A percentile compares a stretch with the other conserved stretches of the same genome.
phyloP scores from a whole-genome alignment of 2,113 vertebrate species.

The Cyprinodon tularosa region DNA sequence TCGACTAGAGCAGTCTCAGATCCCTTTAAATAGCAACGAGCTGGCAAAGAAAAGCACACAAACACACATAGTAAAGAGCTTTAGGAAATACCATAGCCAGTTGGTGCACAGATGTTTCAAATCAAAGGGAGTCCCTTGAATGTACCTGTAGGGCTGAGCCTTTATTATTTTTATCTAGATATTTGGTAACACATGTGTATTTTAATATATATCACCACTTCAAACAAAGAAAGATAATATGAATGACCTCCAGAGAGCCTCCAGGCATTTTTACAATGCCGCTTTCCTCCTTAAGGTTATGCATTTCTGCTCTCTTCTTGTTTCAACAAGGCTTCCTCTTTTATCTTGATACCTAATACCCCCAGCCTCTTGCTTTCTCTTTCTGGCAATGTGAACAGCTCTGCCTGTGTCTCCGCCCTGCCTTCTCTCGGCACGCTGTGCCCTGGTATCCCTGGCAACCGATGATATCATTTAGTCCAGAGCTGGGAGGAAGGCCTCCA shows the following conservation, averaged over 20 bases:
- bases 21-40: constrained; percentile 68
- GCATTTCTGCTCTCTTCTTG: constrained; percentile 41
- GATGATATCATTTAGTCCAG: constrained; percentile 78
- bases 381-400: constrained; percentile 50
- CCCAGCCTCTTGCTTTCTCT: constrained; percentile 51
- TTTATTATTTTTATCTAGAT: constrained; percentile 13
- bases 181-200: constrained; percentile 39
- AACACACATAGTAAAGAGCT: constrained; percentile 51
- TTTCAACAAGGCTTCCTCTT: constrained; percentile 50
- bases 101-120: constrained; percentile 59
- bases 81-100: constrained; percentile 69
- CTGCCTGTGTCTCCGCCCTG: constrained; percentile 65
- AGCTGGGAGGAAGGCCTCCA: constrained; percentile 71
- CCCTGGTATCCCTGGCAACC: constrained; percentile 81
- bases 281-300: constrained; percentile 30
- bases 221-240: constrained; percentile 67
- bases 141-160: constrained; percentile 28
- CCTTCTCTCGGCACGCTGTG: constrained; percentile 65
- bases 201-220: constrained; percentile 42
- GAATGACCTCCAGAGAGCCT: constrained; percentile 48
- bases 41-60: constrained; percentile 48
- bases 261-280: constrained; percentile 23
- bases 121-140: constrained; percentile 33
- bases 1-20: constrained; percentile 48
- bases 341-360: constrained; percentile 54